Conservation (phyloP, 2,888 invertebrate genomes). For the Euclidia mi region DNA sequence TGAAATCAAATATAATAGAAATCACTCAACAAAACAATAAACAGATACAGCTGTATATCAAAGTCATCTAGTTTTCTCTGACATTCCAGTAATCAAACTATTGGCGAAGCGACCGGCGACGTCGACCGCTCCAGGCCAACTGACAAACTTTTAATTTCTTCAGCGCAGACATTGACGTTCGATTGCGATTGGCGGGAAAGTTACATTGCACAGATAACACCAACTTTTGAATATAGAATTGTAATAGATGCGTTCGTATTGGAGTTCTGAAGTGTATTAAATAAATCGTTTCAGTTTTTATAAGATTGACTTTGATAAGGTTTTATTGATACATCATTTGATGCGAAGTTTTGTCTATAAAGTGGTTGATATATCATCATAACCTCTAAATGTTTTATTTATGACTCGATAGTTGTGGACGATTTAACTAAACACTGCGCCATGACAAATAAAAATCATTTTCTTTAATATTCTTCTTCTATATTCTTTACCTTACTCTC, state of each 20-base stretch:
- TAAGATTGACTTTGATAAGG: conserved; percentile 32
- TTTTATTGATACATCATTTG: conserved; percentile 2
- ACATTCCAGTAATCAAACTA: conserved; percentile 68
- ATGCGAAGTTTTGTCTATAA: neutral
- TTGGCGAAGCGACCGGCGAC: conserved; percentile 71
- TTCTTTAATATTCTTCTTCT: neutral
- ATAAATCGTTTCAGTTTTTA: conserved; percentile 48
- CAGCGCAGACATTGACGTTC: conserved; percentile 84
- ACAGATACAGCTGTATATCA: conserved; percentile 25
- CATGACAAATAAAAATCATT: too few species aligned
- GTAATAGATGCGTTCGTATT: conserved; percentile 68
- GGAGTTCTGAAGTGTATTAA: conserved; percentile 57
- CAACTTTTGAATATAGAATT: conserved; percentile 72
- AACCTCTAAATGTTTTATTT: neutral
- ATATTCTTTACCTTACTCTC: neutral
- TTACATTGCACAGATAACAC: conserved; percentile 84
- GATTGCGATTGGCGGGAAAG: conserved; percentile 86
- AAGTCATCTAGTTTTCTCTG: conserved; percentile 34
- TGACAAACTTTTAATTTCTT: conserved; percentile 88
- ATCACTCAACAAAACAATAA: conserved; percentile 5
- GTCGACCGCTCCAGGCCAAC: conserved; percentile 79
- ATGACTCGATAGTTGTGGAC: too few species aligned
- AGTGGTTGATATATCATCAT: neutral
- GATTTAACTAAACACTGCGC: too few species aligned
- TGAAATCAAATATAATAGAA: too few species aligned